These are phyloP conservation scores for Sceloporus undulatus DNA, from an alignment of 2,113 vertebrate species.

Conservation along the genomic window DNA sequence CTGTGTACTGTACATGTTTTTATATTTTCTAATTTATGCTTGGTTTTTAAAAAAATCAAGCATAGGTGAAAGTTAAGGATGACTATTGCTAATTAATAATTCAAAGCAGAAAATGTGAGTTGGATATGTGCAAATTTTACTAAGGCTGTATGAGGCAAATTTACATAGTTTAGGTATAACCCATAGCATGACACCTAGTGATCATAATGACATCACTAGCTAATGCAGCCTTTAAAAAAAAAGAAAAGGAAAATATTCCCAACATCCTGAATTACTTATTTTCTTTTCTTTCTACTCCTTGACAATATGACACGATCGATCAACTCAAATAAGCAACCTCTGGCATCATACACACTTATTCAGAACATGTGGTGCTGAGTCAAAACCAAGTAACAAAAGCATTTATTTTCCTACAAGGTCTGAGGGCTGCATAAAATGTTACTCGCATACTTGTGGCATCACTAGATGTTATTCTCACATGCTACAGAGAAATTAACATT, in stretches of 20 bases:
- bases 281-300: slow-evolving; percentile 55
- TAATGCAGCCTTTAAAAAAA: slow-evolving; percentile 48
- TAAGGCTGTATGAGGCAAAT: slow-evolving; percentile 51
- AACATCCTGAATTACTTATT: slow-evolving; percentile 71
- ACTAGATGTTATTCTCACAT: slow-evolving; percentile 60
- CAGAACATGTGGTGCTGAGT: slow-evolving; percentile 72
- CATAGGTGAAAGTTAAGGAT: neutral
- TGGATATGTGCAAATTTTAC: slow-evolving; percentile 35
- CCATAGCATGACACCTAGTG: slow-evolving; percentile 46
- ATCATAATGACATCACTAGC: slow-evolving; percentile 47
- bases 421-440: slow-evolving; percentile 58
- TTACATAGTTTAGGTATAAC: slow-evolving; percentile 43
- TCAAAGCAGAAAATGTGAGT: neutral
- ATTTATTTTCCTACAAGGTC: slow-evolving; percentile 75
- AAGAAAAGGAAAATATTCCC: slow-evolving; percentile 69
- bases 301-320: slow-evolving; percentile 69
- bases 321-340: slow-evolving; percentile 66
- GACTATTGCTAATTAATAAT: neutral
- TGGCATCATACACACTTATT: slow-evolving; percentile 73
- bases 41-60: neutral
- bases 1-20: neutral
- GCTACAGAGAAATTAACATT: slow-evolving; percentile 53
- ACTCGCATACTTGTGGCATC: slow-evolving; percentile 64
- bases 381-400: slow-evolving; percentile 72
- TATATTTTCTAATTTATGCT: neutral